Evolutionary conservation across 2,797 vertebrate genomes (phyloP), one percentile per base, ranked within the genome.

Genomic region (Anas capensis): DNA sequence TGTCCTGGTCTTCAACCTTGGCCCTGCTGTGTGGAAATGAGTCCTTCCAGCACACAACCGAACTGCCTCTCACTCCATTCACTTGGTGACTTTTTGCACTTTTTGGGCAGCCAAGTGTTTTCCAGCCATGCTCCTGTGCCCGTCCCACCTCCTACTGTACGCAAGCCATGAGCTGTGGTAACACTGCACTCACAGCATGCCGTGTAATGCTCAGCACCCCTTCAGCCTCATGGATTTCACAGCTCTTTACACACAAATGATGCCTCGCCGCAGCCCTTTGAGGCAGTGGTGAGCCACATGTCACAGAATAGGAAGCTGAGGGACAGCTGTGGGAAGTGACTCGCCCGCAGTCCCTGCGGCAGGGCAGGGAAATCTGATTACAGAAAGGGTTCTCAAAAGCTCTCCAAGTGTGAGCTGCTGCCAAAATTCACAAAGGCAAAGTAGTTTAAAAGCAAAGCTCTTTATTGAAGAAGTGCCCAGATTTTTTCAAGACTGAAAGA

Each of bases 371-470:
- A 92, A 88, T 94, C 53, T 88, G 66, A 57, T 73, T 80, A 84
- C 71, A 88, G 91, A 95, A 86, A 61, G 46, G 38, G 27, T 82
- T 93, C 96, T 90, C 92, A 88, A 91, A 94, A 93, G 90, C 94
- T 94, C 81, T 96, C 86, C 72, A 81, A 95, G 92, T 51, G 75
- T 27, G 81, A 95, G 84, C 90, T 61, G 92, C 88, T 96, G 96
- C 94, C 94, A 96, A 97, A 94, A 95, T 90, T 90, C 95, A 95
- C 95, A 96, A 94, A 94, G 82, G 75, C 92, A 64, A 90, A 96
- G 60, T n/a, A 82, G 83, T 81, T 91, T 92, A 96, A 94, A 95
- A 94, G 84, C 86, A 87, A 81, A 82, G 56, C 57, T 60, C 79
- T 87, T 91, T 91, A 92, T 94, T 95, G 92, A 96, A 94, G 88